A percentile compares a stretch with the other conserved stretches of the same genome.
phyloP scores from a whole-genome alignment of 2,888 invertebrate genomes.

The Apoderus coryli region DNA sequence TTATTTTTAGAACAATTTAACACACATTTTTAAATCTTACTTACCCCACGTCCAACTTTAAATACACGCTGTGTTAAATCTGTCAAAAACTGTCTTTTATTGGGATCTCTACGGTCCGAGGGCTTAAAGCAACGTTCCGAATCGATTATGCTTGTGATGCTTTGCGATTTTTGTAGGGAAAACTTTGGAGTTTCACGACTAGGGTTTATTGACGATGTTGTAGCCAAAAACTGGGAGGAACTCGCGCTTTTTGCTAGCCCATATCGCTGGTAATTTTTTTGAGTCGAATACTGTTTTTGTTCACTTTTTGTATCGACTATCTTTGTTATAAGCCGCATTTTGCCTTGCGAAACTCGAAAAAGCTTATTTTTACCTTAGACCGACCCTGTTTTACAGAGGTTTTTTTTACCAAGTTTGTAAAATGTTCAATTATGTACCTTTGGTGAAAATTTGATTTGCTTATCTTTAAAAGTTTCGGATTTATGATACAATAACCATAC shows the following conservation, averaged over 20 bases:
- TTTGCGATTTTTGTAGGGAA: conserved; percentile 26
- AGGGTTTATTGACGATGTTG: conserved; percentile 18
- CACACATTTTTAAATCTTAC: too few relatives aligned
- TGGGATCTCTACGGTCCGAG: conserved; percentile 70
- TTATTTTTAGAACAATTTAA: too few relatives aligned
- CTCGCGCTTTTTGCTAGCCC: conserved; percentile 10
- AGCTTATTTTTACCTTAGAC: too few relatives aligned
- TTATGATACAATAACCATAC: too few relatives aligned
- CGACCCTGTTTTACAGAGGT: too few relatives aligned
- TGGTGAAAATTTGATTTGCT: too few relatives aligned
- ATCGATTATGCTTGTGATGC: conserved; percentile 42
- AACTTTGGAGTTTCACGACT: conserved; percentile 19
- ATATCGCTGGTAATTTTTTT: too few relatives aligned
- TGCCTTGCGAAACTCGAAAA: too few relatives aligned
- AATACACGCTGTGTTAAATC: conserved; percentile 69
- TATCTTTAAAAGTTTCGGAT: too few relatives aligned
- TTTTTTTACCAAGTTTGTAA: too few relatives aligned
- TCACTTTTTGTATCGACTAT: conserved; percentile 22
- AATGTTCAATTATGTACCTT: too few relatives aligned
- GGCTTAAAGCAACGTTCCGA: conserved; percentile 69
- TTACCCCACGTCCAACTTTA: conserved; percentile 60
- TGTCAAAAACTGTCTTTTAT: conserved; percentile 65
- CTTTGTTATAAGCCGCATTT: conserved; percentile 23
- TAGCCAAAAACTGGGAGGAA: conserved; percentile 18
- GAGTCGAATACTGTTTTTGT: too few relatives aligned